These are phyloP conservation scores for Zaprionus capensis DNA, from an alignment of 1,140 invertebrate genomes.

Conservation along the genomic window DNA sequence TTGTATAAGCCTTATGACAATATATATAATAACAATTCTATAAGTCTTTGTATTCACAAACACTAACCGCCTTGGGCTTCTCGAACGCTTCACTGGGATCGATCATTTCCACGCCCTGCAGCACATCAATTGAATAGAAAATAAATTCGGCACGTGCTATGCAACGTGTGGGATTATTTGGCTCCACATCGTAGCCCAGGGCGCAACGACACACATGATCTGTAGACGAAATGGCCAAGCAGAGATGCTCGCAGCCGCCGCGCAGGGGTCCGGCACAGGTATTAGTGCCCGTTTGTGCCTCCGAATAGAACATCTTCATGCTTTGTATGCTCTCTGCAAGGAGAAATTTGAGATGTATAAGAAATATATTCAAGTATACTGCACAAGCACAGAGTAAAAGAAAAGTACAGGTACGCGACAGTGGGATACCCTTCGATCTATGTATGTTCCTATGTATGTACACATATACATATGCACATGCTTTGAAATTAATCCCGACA, in stretches of 20 bases:
- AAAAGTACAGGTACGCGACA: no score
- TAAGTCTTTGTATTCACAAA: not conserved
- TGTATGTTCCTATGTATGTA: no score
- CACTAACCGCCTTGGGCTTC: conserved; percentile 57
- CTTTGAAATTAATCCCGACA: no score
- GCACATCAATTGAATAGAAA: conserved; percentile 91
- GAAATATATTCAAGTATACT: not conserved
- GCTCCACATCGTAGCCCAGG: conserved; percentile 88
- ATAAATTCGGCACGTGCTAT: conserved; percentile 88
- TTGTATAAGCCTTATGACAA: no score
- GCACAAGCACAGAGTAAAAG: no score
- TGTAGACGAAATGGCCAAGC: conserved; percentile 87
- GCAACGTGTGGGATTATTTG: conserved; percentile 84
- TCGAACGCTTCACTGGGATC: conserved; percentile 62
- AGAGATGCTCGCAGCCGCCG: conserved; percentile 91
- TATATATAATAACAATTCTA: not conserved
- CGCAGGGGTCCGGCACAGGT: conserved; percentile 85
- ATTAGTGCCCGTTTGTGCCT: conserved; percentile 86
- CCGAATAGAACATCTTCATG: conserved; percentile 89
- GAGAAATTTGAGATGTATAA: not conserved
- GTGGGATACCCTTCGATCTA: no score
- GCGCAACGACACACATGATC: conserved; percentile 90
- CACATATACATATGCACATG: no score
- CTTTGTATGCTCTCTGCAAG: conserved; percentile 87
- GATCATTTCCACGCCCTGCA: conserved; percentile 88